Base-by-base conservation (phyloP, 2,888 invertebrate genomes). In the Agriopis aurantiaria region DNA sequence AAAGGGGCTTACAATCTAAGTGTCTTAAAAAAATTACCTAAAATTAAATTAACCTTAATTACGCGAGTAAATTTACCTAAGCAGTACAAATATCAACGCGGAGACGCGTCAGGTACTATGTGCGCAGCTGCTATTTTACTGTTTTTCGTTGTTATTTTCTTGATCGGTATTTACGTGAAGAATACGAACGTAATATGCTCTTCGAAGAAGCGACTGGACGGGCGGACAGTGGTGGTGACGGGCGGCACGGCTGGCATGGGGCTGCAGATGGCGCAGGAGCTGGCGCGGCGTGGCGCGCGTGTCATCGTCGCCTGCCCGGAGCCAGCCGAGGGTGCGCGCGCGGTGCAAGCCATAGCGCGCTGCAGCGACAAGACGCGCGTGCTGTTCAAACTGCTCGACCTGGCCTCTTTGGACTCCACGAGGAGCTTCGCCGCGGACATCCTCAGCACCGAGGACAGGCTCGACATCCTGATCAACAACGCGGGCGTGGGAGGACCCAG, bases 391-490 rank as follows among this genome's bases (percentile, higher is more conserved):
- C 95, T 96, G 78, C 89, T 98, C 9, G 97, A 98, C 83, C 87
- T 98, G 41, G 95, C 96, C 7, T 97, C 96, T 0, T 91, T 96
- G 75, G 95, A 96, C 77, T 97, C 97, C 0, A 95, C 97, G 8
- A 95, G 98, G 23, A 95, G 96, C 71, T 98, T 98, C 85, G 97
- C 97, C 4, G 33, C 33, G 33, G 33, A 33, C 33, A 33, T 33
- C 33, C 33, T 33, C 33, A 33, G 33, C 33, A 96, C 95, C 0
- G 97, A 97, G 89, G 83, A 93, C 7, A 95, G 95, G 80, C 87
- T 98, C 69, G 96, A 98, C 86, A 96, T 98, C 8, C 90, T 98
- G 8, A 95, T 98, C 60, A 98, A 98, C 85, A 98, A 98, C 85
- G 98, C 98, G 0, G 98, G 98, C 3, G 96, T 97, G 0, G 95